Base-by-base conservation (phyloP, 2,888 invertebrate species). In the Asteroscopus sphinx region DNA sequence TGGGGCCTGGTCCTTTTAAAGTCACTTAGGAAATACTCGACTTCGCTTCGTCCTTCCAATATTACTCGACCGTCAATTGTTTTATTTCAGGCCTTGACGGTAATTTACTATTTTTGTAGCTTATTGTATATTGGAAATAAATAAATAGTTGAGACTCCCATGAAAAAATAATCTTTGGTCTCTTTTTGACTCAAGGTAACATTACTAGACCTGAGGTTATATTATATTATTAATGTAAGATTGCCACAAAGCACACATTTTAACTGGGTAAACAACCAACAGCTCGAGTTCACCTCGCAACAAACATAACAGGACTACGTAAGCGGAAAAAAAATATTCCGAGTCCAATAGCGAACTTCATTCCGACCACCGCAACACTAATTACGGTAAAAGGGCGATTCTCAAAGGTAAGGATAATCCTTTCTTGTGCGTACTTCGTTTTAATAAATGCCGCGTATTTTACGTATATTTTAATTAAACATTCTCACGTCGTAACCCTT, bases 381-480 rank as follows among this genome's bases (percentile, higher is more conserved):
- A 85, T 85, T 84, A 84, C 77, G 76, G 77, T 80, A 77, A 81
- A 82, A 81, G 74, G 62, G 57, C 76, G 57, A 68, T 74, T 77
- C 81, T 76, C 79, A 32, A 74, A 82, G 80, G 82, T 73, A 80
- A 78, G 78, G 82, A 81, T 85, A 80, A 86, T 82, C 83, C 83
- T 80, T 80, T 77, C 80, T 79, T 80, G 56, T 76, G 63, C 73
- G 75, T 76, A 78, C 80, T 79, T 74, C 79, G 79, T 82, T 86
- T 83, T 86, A 86, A 85, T 87, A 86, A 87, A 81, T 78, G 69
- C 73, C 53, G 54, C 73, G 80, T 82, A 82, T 83, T 86, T 85
- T 85, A 72, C 73, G 68, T 75, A 63, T 75, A 83, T 86, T 87
- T 86, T 87, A 87, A 87, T 87, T 87, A 87, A 87, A 86, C 84